Evolutionary conservation across 2,113 vertebrate genomes (phyloP).

Genomic region (Ctenomys sociabilis): DNA sequence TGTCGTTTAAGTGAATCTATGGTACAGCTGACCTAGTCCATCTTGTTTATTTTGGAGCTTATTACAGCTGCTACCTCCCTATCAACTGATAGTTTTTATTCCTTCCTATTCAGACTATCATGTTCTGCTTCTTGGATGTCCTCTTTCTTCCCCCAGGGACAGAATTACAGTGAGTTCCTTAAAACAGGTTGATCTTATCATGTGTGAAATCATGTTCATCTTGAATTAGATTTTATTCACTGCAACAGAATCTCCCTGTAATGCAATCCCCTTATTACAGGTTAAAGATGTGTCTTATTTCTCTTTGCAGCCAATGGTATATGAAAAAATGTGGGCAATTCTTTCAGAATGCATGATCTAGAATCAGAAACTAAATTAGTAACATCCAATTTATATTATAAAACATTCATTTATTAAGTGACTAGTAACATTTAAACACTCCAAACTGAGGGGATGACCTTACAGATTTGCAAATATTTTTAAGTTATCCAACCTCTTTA

Average conservation of each 20-base stretch:
- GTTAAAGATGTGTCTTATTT: constrained; percentile 13
- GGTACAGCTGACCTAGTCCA: neutral
- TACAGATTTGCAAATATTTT: constrained; percentile 8
- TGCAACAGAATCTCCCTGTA: constrained; percentile 21
- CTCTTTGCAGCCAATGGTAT: neutral
- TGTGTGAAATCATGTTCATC: constrained; percentile 7
- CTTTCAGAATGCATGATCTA: neutral
- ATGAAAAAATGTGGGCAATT: neutral
- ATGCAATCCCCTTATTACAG: neutral
- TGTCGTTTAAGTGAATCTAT: neutral
- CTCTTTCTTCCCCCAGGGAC: constrained; percentile 45
- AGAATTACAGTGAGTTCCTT: constrained; percentile 38
- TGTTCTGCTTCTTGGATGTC: constrained; percentile 52
- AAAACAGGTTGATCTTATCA: constrained; percentile 21
- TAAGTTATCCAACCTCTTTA: neutral
- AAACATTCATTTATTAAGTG: neutral
- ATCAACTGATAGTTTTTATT: constrained; percentile 44
- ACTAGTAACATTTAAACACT: constrained; percentile 2
- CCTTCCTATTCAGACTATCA: constrained; percentile 38
- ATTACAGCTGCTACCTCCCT: constrained; percentile 40
- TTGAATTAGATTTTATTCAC: constrained; percentile 41
- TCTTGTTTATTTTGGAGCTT: constrained; percentile 24
- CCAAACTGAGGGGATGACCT: neutral
- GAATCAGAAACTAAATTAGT: constrained; percentile 30
- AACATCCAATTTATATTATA: neutral